Percentiles rank a stretch among this genome's conserved stretches.
phyloP scores from a whole-genome alignment of 2,113 vertebrate genomes.

The Phodopus roborovskii region DNA sequence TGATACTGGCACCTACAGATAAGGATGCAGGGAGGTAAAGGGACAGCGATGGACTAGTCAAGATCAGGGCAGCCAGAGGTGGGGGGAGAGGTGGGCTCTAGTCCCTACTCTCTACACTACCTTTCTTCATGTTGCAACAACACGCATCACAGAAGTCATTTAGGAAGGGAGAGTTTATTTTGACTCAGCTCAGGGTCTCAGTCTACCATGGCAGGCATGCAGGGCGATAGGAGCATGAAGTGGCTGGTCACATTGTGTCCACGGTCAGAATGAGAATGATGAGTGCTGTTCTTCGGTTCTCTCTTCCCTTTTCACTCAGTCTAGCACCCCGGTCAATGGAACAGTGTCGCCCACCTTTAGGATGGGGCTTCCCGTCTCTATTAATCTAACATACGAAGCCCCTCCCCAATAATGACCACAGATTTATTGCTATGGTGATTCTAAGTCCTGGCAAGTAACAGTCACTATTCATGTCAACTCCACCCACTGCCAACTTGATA shows the following conservation, averaged over 20 bases:
- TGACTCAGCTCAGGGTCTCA: not conserved
- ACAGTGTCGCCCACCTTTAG: too few relatives aligned
- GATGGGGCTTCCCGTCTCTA: too few relatives aligned
- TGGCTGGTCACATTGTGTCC: not conserved
- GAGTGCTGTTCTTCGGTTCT: not conserved
- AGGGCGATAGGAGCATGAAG: not conserved
- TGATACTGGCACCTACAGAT: not conserved
- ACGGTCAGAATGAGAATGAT: not conserved
- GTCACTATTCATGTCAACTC: not conserved
- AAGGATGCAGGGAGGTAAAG: not conserved
- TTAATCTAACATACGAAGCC: not conserved
- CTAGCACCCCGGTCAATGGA: not conserved
- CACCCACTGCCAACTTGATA: not conserved
- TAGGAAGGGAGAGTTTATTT: not conserved
- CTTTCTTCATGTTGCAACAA: not conserved
- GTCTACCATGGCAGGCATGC: not conserved
- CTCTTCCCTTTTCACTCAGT: not conserved
- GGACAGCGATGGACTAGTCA: not conserved
- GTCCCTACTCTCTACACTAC: not conserved
- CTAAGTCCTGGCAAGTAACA: not conserved
- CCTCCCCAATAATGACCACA: not conserved
- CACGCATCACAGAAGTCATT: too few relatives aligned
- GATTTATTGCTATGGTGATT: not conserved
- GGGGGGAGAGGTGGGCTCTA: not conserved
- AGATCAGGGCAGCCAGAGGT: too few relatives aligned